A percentile compares a stretch with the other conserved stretches of the same genome.
Conservation (phyloP, 1,140 invertebrate genomes). For the Gonatopus flavifemur region DNA sequence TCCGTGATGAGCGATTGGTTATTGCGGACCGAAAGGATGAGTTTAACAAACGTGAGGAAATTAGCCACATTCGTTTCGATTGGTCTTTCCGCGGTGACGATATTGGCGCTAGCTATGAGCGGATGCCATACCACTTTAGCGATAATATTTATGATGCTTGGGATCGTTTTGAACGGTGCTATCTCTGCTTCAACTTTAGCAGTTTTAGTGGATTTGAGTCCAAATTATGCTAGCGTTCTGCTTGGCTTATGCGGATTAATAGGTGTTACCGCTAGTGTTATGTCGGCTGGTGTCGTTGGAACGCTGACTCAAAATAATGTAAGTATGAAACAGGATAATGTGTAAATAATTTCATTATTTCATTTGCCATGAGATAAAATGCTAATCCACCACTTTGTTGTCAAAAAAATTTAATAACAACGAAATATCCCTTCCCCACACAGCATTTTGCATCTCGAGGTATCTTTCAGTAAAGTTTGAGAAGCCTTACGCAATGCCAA, state of each 20-base stretch:
- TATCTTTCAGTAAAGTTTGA: too few species aligned
- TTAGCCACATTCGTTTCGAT: slow-evolving; percentile 63
- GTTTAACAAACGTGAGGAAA: slow-evolving; percentile 66
- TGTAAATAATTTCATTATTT: neutral
- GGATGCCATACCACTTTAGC: slow-evolving; percentile 66
- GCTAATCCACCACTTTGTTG: neutral
- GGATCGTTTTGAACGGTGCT: slow-evolving; percentile 66
- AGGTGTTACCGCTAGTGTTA: slow-evolving; percentile 58
- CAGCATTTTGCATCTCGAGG: too few species aligned
- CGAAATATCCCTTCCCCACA: too few species aligned
- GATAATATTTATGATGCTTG: slow-evolving; percentile 64
- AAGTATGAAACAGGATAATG: slow-evolving; percentile 32
- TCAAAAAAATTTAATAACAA: too few species aligned
- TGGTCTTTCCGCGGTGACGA: slow-evolving; percentile 61
- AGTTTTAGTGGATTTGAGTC: slow-evolving; percentile 67
- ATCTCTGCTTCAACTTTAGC: slow-evolving; percentile 67
- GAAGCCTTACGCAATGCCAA: too few species aligned
- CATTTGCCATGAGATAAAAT: neutral
- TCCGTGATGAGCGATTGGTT: slow-evolving; percentile 66
- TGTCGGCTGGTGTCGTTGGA: slow-evolving; percentile 65
- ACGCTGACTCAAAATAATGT: slow-evolving; percentile 65
- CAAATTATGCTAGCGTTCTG: slow-evolving; percentile 69
- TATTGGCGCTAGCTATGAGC: slow-evolving; percentile 63
- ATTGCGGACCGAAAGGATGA: slow-evolving; percentile 61
- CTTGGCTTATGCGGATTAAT: slow-evolving; percentile 64